Base-by-base conservation (phyloP, 2,888 invertebrate species). In the Gerris lacustris region DNA sequence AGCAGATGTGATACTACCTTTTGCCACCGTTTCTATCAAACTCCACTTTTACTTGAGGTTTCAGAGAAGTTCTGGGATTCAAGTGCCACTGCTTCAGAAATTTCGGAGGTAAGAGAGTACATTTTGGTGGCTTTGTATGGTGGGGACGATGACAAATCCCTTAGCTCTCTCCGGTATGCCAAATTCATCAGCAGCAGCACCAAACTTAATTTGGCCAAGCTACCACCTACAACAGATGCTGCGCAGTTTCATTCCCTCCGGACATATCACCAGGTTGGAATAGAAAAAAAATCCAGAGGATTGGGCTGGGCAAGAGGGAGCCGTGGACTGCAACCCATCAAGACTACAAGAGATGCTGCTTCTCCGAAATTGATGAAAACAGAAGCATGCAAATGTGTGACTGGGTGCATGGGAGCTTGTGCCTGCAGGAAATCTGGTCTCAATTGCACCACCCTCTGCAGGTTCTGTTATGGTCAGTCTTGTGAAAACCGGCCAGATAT, bases 191-290 rank as follows among this genome's bases (percentile, higher is more conserved):
- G 62, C 31, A 71, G 62, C 62, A 69, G 45, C 55, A 69, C 69
- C 17, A 72, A 70, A 18, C 66, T 69, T 15, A 70, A 72, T 44
- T 63, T 72, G 67, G 67, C 69, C 11, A 70, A 72, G 62, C 69
- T 72, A 63, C 70, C 70, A 45, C 69, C 67, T 45, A 72, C 72
- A 44, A 69, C 72, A 43, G 73, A 72, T 68, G 74, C 77, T 72
- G 76, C 75, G 62, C 68, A 71, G 68, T 76, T 78, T 76, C 78
- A 79, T 75, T 69, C 67, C 55, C 76, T 75, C 70, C 74, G 76
- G 45, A 74, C 74, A n/a, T 78, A 75, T 69, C 74, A 75, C 70
- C 77, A 77, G 74, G 75, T 78, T 67, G 75, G 76, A 43, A 73
- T 74, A 67, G 44, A 76, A 47, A 63, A 75, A 69, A 70, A 76